phyloP scores from a whole-genome alignment of 2,888 invertebrate species.

The Scelioninae gen. 2 region DNA sequence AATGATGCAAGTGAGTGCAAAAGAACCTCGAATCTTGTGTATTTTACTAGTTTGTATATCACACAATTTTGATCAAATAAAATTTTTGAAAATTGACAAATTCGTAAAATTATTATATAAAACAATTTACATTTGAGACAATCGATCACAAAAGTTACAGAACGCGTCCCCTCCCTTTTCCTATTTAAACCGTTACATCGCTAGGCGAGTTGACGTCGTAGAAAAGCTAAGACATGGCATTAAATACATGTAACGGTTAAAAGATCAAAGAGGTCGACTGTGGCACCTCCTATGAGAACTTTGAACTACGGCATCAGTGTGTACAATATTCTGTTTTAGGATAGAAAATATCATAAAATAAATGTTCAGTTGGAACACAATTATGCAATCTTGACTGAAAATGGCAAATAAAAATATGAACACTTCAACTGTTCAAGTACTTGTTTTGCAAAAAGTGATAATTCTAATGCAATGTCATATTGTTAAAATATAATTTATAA shows the following conservation, averaged over 20 bases:
- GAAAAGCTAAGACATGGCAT: conserved; percentile 35
- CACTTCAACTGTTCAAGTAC: no score
- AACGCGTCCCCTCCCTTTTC: conserved; percentile 15
- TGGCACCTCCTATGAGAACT: background rate
- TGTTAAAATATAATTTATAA: no score
- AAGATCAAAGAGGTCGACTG: background rate
- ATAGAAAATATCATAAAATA: no score
- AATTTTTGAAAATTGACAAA: background rate
- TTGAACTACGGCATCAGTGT: background rate
- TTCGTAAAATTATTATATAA: background rate
- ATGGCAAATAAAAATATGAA: no score
- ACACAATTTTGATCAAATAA: conserved; percentile 10
- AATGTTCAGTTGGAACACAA: no score
- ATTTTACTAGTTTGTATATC: background rate
- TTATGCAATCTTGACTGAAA: no score
- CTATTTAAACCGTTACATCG: conserved; percentile 12
- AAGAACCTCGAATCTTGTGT: background rate
- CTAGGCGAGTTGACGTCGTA: conserved; percentile 10
- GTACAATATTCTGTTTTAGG: no score
- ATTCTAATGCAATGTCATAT: no score
- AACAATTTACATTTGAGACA: background rate
- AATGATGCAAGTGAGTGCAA: conserved; percentile 10
- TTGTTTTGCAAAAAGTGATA: no score
- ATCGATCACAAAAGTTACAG: conserved; percentile 10
- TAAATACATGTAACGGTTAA: conserved; percentile 4